These are phyloP conservation scores for Lottia gigantea DNA, from an alignment of 2,888 invertebrate species.

Conservation along the genomic window DNA sequence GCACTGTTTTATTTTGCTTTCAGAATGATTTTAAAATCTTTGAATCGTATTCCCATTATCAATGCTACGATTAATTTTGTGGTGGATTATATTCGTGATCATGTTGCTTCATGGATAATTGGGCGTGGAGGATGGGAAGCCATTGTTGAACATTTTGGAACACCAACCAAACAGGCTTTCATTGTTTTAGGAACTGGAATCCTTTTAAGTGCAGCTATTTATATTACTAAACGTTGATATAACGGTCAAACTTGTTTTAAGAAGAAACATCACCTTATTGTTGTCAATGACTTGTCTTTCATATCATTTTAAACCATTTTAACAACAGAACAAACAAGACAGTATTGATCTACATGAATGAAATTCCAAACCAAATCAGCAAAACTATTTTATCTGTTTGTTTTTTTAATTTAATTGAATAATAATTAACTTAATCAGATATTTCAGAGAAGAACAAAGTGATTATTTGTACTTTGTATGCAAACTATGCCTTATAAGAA, in stretches of 20 bases:
- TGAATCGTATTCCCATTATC: slow-evolving; percentile 58
- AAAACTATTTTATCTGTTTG: too few relatives aligned
- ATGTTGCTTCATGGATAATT: slow-evolving; percentile 65
- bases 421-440: too few relatives aligned
- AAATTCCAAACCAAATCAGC: too few relatives aligned
- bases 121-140: slow-evolving; percentile 67
- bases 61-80: slow-evolving; percentile 64
- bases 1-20: slow-evolving; percentile 67
- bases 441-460: too few relatives aligned
- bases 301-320: too few relatives aligned
- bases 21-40: slow-evolving; percentile 64
- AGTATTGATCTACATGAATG: too few relatives aligned
- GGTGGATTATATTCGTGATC: slow-evolving; percentile 63
- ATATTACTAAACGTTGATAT: slow-evolving; percentile 28
- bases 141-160: slow-evolving; percentile 66
- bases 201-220: slow-evolving; percentile 36
- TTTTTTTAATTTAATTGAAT: too few relatives aligned
- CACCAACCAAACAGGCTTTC: slow-evolving; percentile 51
- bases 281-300: too few relatives aligned
- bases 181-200: slow-evolving; percentile 50
- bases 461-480: too few relatives aligned
- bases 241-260: background rate
- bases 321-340: too few relatives aligned
- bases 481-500: too few relatives aligned
- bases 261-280: too few relatives aligned